A percentile compares a stretch with the other conserved stretches of the same genome.
These are phyloP conservation scores for Panurus biarmicus DNA, from an alignment of 2,113 vertebrate genomes.

Conservation along the genomic window DNA sequence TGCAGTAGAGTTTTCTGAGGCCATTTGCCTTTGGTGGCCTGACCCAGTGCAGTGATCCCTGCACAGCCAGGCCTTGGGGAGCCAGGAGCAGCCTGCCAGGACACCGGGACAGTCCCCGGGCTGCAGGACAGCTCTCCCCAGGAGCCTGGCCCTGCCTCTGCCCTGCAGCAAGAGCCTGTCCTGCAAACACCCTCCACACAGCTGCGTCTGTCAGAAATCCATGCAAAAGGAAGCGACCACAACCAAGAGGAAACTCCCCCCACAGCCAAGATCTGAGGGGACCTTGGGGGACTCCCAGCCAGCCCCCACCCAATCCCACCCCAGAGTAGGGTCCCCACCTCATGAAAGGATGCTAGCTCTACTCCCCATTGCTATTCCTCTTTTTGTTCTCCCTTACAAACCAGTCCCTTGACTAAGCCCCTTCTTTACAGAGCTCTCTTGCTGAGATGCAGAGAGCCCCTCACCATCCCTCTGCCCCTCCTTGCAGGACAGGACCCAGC, in stretches of 20 bases:
- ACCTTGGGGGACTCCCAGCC: rapidly evolving
- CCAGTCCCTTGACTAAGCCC: background rate
- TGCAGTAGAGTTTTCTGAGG: background rate
- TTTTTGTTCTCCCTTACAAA: background rate
- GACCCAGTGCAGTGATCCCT: background rate
- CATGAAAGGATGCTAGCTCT: rapidly evolving
- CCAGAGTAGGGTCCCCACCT: rapidly evolving
- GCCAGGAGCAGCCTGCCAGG: background rate
- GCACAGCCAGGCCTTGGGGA: background rate
- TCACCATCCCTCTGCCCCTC: no score
- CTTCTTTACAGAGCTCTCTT: background rate
- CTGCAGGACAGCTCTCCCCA: background rate
- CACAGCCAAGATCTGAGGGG: background rate
- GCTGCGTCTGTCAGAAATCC: rapidly evolving
- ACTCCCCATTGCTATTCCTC: background rate
- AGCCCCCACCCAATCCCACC: no score
- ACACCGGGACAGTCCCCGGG: rapidly evolving
- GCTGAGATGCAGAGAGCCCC: background rate
- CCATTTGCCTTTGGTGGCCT: background rate
- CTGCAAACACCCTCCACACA: background rate
- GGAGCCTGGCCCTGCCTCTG: background rate
- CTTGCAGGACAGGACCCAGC: background rate
- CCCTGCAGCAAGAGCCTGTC: background rate
- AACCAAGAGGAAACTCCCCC: background rate
- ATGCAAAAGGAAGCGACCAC: background rate